Evolutionary conservation across 2,888 invertebrate genomes (phyloP).

Genomic region (Chesias legatella): DNA sequence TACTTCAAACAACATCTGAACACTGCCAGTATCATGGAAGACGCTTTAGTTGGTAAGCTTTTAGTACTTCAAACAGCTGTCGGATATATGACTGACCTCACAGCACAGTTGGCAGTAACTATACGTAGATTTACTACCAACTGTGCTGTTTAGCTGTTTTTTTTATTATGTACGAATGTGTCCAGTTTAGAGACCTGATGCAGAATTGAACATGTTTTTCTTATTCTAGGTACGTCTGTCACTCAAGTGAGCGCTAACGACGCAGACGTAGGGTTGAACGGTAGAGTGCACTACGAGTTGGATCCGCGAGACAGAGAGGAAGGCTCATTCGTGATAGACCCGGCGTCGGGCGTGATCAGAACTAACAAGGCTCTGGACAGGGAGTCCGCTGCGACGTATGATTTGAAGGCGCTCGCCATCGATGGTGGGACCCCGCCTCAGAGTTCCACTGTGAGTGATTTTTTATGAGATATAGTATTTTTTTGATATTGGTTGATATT

Average conservation of each 20-base stretch:
- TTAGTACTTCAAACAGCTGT: neutral
- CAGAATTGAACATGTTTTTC: too few relatives aligned
- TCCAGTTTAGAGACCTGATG: too few relatives aligned
- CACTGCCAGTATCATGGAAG: constrained; percentile 91
- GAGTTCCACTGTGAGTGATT: constrained; percentile 76
- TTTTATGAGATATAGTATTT: too few relatives aligned
- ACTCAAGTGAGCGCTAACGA: constrained; percentile 90
- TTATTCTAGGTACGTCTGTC: constrained; percentile 83
- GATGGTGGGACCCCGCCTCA: constrained; percentile 92
- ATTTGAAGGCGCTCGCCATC: constrained; percentile 91
- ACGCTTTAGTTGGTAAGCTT: constrained; percentile 87
- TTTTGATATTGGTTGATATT: too few relatives aligned
- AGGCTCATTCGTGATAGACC: constrained; percentile 95
- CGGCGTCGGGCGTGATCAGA: constrained; percentile 94
- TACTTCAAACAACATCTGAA: constrained; percentile 83
- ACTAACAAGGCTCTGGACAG: constrained; percentile 94
- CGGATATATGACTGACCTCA: too few relatives aligned
- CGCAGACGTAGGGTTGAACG: constrained; percentile 92
- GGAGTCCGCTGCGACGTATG: constrained; percentile 92
- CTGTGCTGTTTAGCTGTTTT: too few relatives aligned
- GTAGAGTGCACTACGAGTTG: constrained; percentile 89
- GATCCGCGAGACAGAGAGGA: constrained; percentile 88
- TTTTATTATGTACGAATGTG: too few relatives aligned
- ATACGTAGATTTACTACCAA: too few relatives aligned
- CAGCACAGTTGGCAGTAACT: too few relatives aligned